Evolutionary conservation across 1,140 invertebrate genomes (phyloP).

Genomic region (Acyrthosiphon pisum): DNA sequence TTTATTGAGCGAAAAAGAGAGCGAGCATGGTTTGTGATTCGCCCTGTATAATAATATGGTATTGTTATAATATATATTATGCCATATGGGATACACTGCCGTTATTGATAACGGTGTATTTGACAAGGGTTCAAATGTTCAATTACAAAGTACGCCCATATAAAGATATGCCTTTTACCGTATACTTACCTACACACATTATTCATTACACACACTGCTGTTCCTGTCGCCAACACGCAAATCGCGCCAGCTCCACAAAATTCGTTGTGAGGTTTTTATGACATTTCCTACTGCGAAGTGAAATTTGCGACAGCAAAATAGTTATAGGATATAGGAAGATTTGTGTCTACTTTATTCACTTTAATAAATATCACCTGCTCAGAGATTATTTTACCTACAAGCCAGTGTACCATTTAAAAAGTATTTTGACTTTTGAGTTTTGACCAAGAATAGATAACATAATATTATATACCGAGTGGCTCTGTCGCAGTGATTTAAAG

Average conservation of each 20-base stretch:
- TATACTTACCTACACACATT: neutral
- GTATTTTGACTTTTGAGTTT: too few relatives aligned
- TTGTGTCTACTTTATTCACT: neutral
- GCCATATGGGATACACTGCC: neutral
- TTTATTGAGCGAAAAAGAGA: fast-evolving
- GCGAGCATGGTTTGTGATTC: fast-evolving
- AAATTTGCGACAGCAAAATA: neutral
- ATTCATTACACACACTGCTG: neutral
- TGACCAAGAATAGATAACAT: too few relatives aligned
- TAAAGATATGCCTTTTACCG: neutral
- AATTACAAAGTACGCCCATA: neutral
- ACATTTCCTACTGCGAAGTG: neutral
- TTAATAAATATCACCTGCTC: too few relatives aligned
- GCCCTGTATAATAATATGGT: too few relatives aligned
- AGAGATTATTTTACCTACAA: too few relatives aligned
- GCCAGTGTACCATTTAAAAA: neutral
- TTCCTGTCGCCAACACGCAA: neutral
- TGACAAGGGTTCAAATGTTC: neutral
- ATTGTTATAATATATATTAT: neutral
- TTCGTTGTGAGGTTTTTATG: neutral
- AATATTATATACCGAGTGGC: neutral
- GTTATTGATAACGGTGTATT: neutral
- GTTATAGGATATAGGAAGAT: neutral
- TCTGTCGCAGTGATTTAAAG: neutral
- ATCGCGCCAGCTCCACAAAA: neutral